phyloP scores from a whole-genome alignment of 2,797 vertebrate species.

The Rhynchonycteris naso region DNA sequence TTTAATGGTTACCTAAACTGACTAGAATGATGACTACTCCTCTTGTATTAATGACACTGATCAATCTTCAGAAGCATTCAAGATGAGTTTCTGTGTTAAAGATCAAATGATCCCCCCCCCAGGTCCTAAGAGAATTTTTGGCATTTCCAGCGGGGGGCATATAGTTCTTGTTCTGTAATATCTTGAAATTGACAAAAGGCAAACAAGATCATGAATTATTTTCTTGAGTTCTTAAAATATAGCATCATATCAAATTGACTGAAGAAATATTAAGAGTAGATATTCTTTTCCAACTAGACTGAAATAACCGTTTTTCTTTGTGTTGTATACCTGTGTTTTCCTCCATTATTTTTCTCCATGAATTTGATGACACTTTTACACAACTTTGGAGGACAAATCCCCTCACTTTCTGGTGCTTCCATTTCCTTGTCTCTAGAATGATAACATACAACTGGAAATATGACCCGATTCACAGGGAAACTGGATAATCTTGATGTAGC shows the following conservation, averaged over 20 bases:
- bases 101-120: not conserved
- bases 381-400: not conserved
- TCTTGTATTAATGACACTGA: not conserved
- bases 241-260: not conserved
- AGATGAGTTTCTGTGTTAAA: slow-evolving; percentile 17
- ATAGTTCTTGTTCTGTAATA: not conserved
- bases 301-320: not conserved
- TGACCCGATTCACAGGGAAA: not conserved
- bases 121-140: not conserved
- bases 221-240: not conserved
- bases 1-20: not conserved
- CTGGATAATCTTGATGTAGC: slow-evolving; percentile 15
- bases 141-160: not conserved
- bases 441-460: slow-evolving; percentile 7
- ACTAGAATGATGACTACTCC: not conserved
- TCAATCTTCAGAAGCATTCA: not conserved
- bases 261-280: not conserved
- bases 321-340: not conserved
- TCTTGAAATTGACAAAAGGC: slow-evolving; percentile 5
- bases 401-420: not conserved
- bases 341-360: not conserved
- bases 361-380: slow-evolving; percentile 32
- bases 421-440: slow-evolving; percentile 34
- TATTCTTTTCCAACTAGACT: not conserved
- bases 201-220: not conserved